Percentiles rank a stretch among this genome's conserved stretches.
phyloP scores from a whole-genome alignment of 1,140 invertebrate genomes.

The Drosophila dunni region DNA sequence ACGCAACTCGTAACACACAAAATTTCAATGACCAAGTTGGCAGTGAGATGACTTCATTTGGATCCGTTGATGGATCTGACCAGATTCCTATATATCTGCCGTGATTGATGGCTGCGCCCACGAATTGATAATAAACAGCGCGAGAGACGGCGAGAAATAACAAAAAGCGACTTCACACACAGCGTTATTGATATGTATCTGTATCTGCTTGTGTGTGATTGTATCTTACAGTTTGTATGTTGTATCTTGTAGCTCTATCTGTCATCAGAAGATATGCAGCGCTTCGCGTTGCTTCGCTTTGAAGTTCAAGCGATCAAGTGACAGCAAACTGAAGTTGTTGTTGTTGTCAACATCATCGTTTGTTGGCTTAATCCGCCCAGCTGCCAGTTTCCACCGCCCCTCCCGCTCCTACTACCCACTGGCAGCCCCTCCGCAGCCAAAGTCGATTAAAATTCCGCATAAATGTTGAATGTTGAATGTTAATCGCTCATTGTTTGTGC shows the following conservation, averaged over 20 bases:
- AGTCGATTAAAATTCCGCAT: conserved; percentile 80
- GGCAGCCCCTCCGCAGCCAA: neutral
- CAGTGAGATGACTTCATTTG: conserved; percentile 69
- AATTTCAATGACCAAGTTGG: conserved; percentile 21
- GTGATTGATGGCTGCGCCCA: conserved; percentile 78
- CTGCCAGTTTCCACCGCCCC: conserved; percentile 30
- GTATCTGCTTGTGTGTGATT: conserved; percentile 15
- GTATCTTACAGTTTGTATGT: neutral
- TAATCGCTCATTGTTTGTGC: conserved; percentile 78
- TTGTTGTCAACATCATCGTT: conserved; percentile 33
- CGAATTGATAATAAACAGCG: conserved; percentile 34
- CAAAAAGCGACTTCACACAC: conserved; percentile 52
- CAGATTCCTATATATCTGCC: conserved; percentile 43
- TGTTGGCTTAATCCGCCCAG: conserved; percentile 57
- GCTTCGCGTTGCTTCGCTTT: conserved; percentile 21
- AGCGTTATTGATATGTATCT: conserved; percentile 54
- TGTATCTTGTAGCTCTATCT: neutral
- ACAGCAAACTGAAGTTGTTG: conserved; percentile 49
- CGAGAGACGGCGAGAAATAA: neutral
- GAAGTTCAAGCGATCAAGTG: conserved; percentile 64
- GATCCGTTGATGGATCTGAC: conserved; percentile 14
- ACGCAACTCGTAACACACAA: conserved; percentile 34
- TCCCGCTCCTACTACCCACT: conserved; percentile 5
- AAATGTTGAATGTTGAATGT: conserved; percentile 80
- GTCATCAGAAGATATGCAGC: conserved; percentile 37